A percentile compares a stretch with the other conserved stretches of the same genome.
These are phyloP conservation scores for Danio aesculapii DNA, from an alignment of 2,797 vertebrate genomes.

Conservation along the genomic window DNA sequence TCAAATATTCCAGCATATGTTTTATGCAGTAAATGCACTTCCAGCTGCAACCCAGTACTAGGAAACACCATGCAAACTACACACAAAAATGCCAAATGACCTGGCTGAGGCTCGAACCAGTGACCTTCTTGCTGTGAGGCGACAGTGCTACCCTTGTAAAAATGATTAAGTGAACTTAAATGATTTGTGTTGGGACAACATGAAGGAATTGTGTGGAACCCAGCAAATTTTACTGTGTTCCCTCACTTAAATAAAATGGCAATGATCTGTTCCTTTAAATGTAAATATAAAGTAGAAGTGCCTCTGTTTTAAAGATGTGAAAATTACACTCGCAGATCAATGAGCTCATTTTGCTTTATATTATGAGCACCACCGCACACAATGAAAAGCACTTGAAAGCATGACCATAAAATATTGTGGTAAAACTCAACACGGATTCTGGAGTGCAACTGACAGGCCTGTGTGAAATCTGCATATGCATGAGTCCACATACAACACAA, in stretches of 20 bases:
- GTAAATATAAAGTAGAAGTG: not conserved
- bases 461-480: slow-evolving; percentile 51
- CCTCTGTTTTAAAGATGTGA: not conserved
- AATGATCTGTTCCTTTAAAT: not conserved
- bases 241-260: not conserved
- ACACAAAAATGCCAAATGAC: too few species aligned
- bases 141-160: too few species aligned
- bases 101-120: too few species aligned
- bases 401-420: not conserved
- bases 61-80: too few species aligned
- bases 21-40: too few species aligned
- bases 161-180: too few species aligned
- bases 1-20: too few species aligned
- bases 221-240: not conserved
- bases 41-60: too few species aligned
- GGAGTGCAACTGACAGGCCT: slow-evolving; percentile 14
- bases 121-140: too few species aligned
- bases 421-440: not conserved
- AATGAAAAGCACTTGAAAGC: not conserved
- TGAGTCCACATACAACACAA: slow-evolving; percentile 44
- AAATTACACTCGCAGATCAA: not conserved
- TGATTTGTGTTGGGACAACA: too few species aligned
- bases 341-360: not conserved
- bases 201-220: too few species aligned
- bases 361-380: not conserved